Conservation (phyloP, 2,797 vertebrate genomes). For the Anisognathus igniventris region DNA sequence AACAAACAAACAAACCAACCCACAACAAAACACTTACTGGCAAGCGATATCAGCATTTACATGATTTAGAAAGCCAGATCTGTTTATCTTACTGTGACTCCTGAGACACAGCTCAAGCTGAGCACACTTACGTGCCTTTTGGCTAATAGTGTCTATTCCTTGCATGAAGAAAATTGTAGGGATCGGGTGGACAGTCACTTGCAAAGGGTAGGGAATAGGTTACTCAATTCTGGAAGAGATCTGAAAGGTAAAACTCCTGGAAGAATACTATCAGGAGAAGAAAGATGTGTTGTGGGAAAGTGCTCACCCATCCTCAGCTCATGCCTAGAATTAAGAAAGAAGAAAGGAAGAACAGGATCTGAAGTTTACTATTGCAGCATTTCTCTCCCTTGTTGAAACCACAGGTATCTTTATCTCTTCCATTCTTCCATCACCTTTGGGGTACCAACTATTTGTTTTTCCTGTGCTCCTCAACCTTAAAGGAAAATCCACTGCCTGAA, state of each 20-base stretch:
- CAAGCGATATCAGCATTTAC: neutral
- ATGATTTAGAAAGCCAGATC: neutral
- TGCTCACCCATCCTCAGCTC: neutral
- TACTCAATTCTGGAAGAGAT: neutral
- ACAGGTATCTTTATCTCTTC: neutral
- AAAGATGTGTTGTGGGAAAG: neutral
- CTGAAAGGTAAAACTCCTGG: neutral
- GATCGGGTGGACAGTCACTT: neutral
- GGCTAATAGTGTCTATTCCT: neutral
- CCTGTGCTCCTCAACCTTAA: neutral
- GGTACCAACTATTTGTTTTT: neutral
- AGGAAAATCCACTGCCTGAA: neutral
- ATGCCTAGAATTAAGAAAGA: neutral
- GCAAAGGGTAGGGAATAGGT: neutral
- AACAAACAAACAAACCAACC: neutral
- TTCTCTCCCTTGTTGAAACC: neutral
- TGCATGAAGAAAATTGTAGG: neutral
- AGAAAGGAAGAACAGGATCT: neutral
- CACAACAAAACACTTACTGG: neutral
- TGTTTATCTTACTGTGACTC: neutral
- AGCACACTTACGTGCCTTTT: neutral
- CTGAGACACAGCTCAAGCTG: neutral
- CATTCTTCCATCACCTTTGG: neutral
- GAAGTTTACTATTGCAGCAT: neutral
- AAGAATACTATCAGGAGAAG: neutral